Evolutionary conservation across 2,888 invertebrate genomes (phyloP), one percentile per base, ranked within the genome.

Genomic region (Apotomis betuletana): DNA sequence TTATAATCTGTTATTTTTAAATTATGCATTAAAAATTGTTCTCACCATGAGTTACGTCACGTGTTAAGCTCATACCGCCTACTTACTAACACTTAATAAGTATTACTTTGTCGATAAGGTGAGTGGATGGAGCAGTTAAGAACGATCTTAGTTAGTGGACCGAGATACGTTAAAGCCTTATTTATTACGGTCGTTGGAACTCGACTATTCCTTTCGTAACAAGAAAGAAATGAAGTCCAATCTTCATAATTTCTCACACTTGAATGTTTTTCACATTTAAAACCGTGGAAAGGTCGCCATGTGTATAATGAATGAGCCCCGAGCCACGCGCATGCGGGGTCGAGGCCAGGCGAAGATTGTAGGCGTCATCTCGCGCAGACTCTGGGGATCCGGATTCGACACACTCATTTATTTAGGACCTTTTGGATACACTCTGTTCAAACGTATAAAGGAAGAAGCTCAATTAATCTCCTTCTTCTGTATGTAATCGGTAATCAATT

Each of bases 61-160:
- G 41, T 55, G 67, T 65, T 49, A 69, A 71, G 67, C 67, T 55
- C 67, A 62, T 64, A 38, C 69, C 70, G 71, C 67, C 62, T 67
- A 58, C 67, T 62, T 52, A 71, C 71, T 67, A 72, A 62, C 70
- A 67, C 67, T 62, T 67, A 72, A 72, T 72, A 67, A 67, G 67
- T 46, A 67, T 72, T 72, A 72, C 67, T 72, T 72, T 72, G 62
- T 58, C 62, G 71, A 72, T 72, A 72, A 72, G 71, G 61, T 67
- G 71, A 72, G 71, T 72, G 71, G 71, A 72, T 67, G 71, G 71
- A 72, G 71, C 71, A 72, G 71, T 72, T 72, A 58, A 55, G 58
- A 67, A 36, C 63, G 68, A 72, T 59, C 58, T 63, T 68, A 72
- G 71, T 72, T 72, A 72, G 59, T 54, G 64, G 67, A 57, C 36